Evolutionary conservation across 1,140 invertebrate genomes (phyloP), one percentile per base, ranked within the genome.

Genomic region (Drosophila pachea): DNA sequence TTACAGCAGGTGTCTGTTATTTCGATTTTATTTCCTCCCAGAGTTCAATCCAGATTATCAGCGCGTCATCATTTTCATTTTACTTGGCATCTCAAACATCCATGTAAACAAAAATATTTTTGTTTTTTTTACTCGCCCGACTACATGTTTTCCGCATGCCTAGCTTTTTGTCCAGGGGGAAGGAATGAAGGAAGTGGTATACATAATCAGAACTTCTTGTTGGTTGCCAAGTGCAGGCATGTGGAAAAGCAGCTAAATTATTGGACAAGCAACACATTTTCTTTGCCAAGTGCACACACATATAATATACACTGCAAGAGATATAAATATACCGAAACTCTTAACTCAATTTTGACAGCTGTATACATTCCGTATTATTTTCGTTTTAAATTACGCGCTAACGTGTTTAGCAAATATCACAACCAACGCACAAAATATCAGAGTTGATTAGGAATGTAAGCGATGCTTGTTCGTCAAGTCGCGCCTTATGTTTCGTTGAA

Each of bases 51-150:
- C 11, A 35, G 66, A 72, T 72, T 38, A 68, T 53, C 11, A 47
- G 5, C 50, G 47, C 45, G 47, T 58, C 67, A 64, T 64, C 36
- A 54, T 55, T 56, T 50, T 40, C 32, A 62, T 54, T 16, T 33
- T 31, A 11, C 32, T 14, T 52, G 67, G 36, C 33, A 52, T 40
- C 49, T 8, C 11, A 14, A 14, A 14, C 22, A 56, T 33, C 9
- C 65, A 70, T 66, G 74, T 77, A 81, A 82, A 81, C 77, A 81
- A 82, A 61, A 82, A 81, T 82, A 81, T 79, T 79, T 69, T 79
- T 79, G 61, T 81, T 62, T 76, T 55, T 79, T 73, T 79, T 76
- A 38, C 48, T 54, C 52, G 14, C 50, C 5, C 22, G 52, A 45
- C 50, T 45, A 53, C 50, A 78, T 55, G 64, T 66, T 76, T 79